Evolutionary conservation across 2,888 invertebrate genomes (phyloP), one percentile per base, ranked within the genome.

Genomic region (Megaustenia siamemsis): DNA sequence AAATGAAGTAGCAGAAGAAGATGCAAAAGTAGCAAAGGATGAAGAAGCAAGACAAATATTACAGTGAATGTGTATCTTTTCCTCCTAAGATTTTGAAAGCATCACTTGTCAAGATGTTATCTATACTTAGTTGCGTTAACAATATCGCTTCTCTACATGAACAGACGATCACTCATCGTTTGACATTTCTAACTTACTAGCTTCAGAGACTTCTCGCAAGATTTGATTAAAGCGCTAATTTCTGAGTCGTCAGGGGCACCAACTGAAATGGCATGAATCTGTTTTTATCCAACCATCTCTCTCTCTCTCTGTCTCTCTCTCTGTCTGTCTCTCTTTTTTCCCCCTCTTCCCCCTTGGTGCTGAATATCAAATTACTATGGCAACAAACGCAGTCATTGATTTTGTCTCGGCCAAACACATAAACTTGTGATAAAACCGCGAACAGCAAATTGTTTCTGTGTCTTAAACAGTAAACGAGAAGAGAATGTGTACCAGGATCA

Each of bases 381-480:
- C 77, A 77, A 77, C 83, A 73, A 82, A 75, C 82, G 66, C 75
- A 71, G 63, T 32, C 82, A 82, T 82, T 82, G 82, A 82, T 82
- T 81, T 75, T 63, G 73, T 75, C 45, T 75, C 35, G 66, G 45
- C 73, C 24, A 35, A 73, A 60, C 73, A 53, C 69, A 80, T 80
- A 80, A 80, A 80, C 80, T 49, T 24, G 53, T 63, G 68, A 68
- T 80, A 80, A 80, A 80, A 69, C 78, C 15, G 45, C 63, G 78
- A 45, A 66, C n/a, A 38, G 40, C 38, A 77, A 77, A 77, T 60
- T 77, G 56, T 63, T 78, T 78, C 49, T 73, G 73, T 35, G 45
- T 73, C 73, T 45, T 73, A 18, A 32, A 28, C 49, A 35, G 32
- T 32, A 24, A 73, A 69, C 69, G 1, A 38, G 40, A 40, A 8